Percentiles rank a stretch among this genome's conserved stretches.
Evolutionary conservation across 2,113 vertebrate genomes (phyloP).

Genomic region (Lepus europaeus): DNA sequence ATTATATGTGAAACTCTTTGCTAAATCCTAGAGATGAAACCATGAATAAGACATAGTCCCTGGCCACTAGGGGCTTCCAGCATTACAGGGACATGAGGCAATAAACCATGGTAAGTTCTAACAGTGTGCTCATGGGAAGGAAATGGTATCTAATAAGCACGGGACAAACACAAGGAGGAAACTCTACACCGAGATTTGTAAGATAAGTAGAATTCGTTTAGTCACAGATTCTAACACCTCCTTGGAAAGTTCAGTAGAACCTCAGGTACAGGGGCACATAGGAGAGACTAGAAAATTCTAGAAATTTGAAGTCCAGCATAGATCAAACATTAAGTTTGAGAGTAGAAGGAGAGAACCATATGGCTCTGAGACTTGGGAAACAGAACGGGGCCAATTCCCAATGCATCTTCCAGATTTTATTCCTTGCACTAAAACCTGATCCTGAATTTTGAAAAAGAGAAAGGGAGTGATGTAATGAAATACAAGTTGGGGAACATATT

Average conservation of each 20-base stretch:
- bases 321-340: not conserved
- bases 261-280: not conserved
- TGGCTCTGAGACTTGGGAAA: not conserved
- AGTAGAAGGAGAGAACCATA: too few species aligned
- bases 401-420: not conserved
- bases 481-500: not conserved
- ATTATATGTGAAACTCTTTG: slow-evolving; percentile 45
- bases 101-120: not conserved
- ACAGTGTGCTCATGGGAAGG: not conserved
- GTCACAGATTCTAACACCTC: not conserved
- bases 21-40: slow-evolving; percentile 64
- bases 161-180: not conserved
- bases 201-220: not conserved
- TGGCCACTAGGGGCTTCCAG: not conserved
- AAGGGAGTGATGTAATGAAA: not conserved
- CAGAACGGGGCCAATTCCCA: not conserved
- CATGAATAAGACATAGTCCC: not conserved
- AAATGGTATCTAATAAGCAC: not conserved
- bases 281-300: not conserved
- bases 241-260: not conserved
- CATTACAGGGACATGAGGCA: not conserved
- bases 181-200: not conserved
- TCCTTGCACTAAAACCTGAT: not conserved
- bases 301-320: not conserved
- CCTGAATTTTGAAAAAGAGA: not conserved